Percentiles rank a stretch among this genome's conserved stretches.
phyloP scores from a whole-genome alignment of 2,797 vertebrate genomes.

The Onychomys arenicola region DNA sequence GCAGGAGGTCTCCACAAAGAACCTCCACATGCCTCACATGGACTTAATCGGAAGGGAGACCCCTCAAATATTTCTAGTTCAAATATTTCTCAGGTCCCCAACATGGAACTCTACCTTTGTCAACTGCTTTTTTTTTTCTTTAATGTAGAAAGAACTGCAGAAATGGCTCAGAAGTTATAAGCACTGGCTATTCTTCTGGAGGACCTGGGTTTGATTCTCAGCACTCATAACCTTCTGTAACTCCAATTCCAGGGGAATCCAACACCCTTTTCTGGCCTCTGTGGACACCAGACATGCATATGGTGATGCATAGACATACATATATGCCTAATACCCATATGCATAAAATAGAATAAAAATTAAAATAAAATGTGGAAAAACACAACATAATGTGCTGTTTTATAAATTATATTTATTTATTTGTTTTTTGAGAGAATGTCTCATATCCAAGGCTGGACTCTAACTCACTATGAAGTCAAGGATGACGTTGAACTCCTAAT shows the following conservation, averaged over 20 bases:
- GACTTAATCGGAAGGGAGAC: background rate
- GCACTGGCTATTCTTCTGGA: background rate
- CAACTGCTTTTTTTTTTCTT: background rate
- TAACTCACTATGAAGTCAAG: background rate
- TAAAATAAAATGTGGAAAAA: background rate
- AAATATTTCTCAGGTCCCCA: background rate
- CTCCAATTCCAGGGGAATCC: background rate
- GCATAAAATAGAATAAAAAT: background rate
- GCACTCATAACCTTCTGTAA: background rate
- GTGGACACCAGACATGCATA: background rate
- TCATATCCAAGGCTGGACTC: background rate
- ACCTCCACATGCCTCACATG: background rate
- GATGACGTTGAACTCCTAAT: background rate
- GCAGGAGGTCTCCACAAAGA: background rate
- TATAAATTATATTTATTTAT: background rate
- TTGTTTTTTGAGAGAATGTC: background rate
- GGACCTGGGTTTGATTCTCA: background rate
- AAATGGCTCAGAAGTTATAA: background rate
- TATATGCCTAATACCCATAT: background rate
- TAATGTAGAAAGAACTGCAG: background rate
- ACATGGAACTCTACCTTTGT: background rate
- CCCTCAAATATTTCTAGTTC: background rate
- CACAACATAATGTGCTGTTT: background rate
- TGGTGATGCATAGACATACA: background rate
- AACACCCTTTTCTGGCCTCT: background rate